These are phyloP conservation scores for Drosophila paracracens DNA, from an alignment of 2,888 invertebrate genomes.

Conservation along the genomic window DNA sequence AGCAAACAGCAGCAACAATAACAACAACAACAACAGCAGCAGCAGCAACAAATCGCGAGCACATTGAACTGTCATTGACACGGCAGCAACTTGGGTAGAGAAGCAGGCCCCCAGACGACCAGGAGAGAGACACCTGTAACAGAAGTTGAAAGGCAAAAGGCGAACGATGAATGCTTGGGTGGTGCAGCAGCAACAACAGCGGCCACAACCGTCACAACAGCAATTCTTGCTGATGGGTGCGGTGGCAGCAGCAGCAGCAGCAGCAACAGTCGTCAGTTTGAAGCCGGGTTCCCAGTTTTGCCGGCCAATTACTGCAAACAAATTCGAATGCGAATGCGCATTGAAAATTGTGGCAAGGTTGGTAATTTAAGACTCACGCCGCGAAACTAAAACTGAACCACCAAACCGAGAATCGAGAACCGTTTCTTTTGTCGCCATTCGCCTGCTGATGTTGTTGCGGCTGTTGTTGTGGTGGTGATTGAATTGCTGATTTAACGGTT, in stretches of 20 bases:
- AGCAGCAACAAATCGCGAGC: constrained; percentile 71
- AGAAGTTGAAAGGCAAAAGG: constrained; percentile 77
- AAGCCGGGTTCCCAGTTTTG: constrained; percentile 43
- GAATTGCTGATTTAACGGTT: constrained; percentile 81
- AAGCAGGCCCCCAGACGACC: constrained; percentile 39
- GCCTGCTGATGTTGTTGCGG: constrained; percentile 23
- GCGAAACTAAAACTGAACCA: constrained; percentile 38
- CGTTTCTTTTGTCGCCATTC: constrained; percentile 66
- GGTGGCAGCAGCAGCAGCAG: constrained; percentile 44
- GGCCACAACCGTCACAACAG: constrained; percentile 18
- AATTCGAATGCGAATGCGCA: constrained; percentile 80
- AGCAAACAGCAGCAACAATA: constrained; percentile 23
- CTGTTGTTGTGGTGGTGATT: constrained; percentile 58
- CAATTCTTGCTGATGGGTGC: constrained; percentile 61
- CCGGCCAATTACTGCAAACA: constrained; percentile 82
- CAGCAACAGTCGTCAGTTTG: constrained; percentile 41
- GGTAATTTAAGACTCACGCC: constrained; percentile 81
- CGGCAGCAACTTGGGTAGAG: constrained; percentile 61
- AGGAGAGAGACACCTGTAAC: constrained; percentile 71
- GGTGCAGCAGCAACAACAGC: constrained; percentile 39
- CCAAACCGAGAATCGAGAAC: constrained; percentile 35
- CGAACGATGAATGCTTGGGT: constrained; percentile 60
- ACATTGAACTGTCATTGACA: constrained; percentile 84
- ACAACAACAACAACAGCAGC: constrained; percentile 39
- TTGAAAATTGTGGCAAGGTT: constrained; percentile 81